Percentiles rank a stretch among this genome's conserved stretches.
These are phyloP conservation scores for Sialis fuliginosa DNA, from an alignment of 2,888 invertebrate species.

Conservation along the genomic window DNA sequence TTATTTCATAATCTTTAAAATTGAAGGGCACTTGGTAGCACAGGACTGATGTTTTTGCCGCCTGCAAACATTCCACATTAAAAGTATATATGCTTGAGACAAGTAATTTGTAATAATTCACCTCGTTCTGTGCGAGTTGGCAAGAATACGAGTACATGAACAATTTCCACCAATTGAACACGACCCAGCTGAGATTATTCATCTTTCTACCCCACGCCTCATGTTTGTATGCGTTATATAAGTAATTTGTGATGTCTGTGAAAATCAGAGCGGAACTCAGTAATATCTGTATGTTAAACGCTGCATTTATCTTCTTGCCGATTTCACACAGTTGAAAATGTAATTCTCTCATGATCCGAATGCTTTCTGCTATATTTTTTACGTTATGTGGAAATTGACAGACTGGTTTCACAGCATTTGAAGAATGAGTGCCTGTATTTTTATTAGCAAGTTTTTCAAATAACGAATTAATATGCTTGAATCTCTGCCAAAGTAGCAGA, in stretches of 20 bases:
- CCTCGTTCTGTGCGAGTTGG: not conserved
- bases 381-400: not conserved
- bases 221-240: not conserved
- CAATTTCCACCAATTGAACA: not conserved
- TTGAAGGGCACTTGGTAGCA: too few relatives aligned
- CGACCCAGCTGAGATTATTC: not conserved
- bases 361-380: not conserved
- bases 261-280: not conserved
- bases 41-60: too few relatives aligned
- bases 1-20: too few relatives aligned
- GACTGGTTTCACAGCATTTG: not conserved
- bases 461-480: not conserved
- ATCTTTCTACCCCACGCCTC: not conserved
- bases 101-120: not conserved
- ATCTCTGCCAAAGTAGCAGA: not conserved
- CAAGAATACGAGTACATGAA: not conserved
- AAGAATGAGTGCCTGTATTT: not conserved
- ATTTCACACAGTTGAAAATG: not conserved
- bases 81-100: too few relatives aligned
- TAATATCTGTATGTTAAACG: not conserved
- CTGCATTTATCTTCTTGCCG: not conserved
- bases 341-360: not conserved
- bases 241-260: constrained; percentile 1
- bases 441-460: not conserved
- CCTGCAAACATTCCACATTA: too few relatives aligned